phyloP scores from a whole-genome alignment of 2,113 vertebrate genomes.

The Platanista minor region DNA sequence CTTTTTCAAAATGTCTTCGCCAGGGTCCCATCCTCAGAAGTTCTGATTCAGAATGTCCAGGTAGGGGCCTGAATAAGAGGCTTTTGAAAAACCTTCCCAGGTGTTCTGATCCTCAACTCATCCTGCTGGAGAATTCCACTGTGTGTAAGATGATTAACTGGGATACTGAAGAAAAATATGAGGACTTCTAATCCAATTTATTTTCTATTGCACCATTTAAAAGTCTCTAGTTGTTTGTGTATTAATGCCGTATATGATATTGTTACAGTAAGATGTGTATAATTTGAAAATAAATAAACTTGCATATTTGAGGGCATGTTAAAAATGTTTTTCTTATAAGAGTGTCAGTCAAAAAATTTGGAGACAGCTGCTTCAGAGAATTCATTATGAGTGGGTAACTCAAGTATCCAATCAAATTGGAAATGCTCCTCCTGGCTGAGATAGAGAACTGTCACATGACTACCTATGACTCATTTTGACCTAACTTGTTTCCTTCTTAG shows the following conservation, averaged over 20 bases:
- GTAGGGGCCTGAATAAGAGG: not conserved
- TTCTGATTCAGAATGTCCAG: not conserved
- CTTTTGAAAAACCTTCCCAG: not conserved
- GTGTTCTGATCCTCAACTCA: not conserved
- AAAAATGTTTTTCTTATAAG: slow-evolving; percentile 14
- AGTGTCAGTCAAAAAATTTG: not conserved
- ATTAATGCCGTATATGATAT: not conserved
- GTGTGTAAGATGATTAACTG: not conserved
- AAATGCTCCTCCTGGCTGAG: not conserved
- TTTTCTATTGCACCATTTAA: not conserved
- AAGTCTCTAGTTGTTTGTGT: not conserved
- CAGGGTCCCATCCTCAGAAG: not conserved
- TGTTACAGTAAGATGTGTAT: not conserved
- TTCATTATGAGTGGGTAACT: not conserved
- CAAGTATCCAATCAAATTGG: not conserved
- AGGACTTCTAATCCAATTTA: not conserved
- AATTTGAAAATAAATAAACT: slow-evolving; percentile 13
- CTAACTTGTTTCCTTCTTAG: slow-evolving; percentile 22
- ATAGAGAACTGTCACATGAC: not conserved
- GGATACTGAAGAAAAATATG: not conserved
- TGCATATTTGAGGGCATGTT: not conserved
- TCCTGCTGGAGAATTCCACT: not conserved
- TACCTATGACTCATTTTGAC: slow-evolving; percentile 22
- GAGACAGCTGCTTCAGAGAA: not conserved
- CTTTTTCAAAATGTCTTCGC: not conserved